Percentiles rank a stretch among this genome's conserved stretches.
These are phyloP conservation scores for Cyclophora punctaria DNA, from an alignment of 2,888 invertebrate genomes.

Conservation along the genomic window DNA sequence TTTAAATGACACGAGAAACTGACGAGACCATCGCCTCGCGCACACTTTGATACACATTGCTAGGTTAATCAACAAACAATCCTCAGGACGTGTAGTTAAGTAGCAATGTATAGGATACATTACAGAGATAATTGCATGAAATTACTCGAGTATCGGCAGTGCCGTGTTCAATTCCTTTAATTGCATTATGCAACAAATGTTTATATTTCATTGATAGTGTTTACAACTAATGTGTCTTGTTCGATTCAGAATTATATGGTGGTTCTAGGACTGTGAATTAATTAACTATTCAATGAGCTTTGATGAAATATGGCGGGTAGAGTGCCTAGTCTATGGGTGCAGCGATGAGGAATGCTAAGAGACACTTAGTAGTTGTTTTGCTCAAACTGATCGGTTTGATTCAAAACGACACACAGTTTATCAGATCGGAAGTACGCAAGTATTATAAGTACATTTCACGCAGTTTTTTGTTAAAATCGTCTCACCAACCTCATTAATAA, in stretches of 20 bases:
- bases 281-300: too few relatives aligned
- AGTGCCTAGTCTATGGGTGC: too few relatives aligned
- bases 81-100: neutral
- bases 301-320: too few relatives aligned
- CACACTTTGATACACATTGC: slow-evolving; percentile 1
- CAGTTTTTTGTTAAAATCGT: too few relatives aligned
- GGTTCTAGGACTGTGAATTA: neutral
- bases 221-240: slow-evolving; percentile 2
- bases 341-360: too few relatives aligned
- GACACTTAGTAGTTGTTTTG: too few relatives aligned
- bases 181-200: slow-evolving; percentile 24
- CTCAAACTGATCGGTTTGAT: too few relatives aligned
- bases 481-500: too few relatives aligned
- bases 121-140: neutral
- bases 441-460: too few relatives aligned
- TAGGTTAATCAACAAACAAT: slow-evolving; percentile 3
- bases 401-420: too few relatives aligned
- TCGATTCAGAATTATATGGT: slow-evolving; percentile 4
- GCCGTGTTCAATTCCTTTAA: slow-evolving; percentile 27
- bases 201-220: slow-evolving; percentile 15
- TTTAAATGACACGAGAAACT: slow-evolving; percentile 33
- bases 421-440: too few relatives aligned
- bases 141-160: slow-evolving; percentile 1
- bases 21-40: slow-evolving; percentile 4
- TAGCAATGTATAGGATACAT: slow-evolving; percentile 2